Conservation (phyloP, 2,797 vertebrate genomes). For the Acanthiza pusilla region DNA sequence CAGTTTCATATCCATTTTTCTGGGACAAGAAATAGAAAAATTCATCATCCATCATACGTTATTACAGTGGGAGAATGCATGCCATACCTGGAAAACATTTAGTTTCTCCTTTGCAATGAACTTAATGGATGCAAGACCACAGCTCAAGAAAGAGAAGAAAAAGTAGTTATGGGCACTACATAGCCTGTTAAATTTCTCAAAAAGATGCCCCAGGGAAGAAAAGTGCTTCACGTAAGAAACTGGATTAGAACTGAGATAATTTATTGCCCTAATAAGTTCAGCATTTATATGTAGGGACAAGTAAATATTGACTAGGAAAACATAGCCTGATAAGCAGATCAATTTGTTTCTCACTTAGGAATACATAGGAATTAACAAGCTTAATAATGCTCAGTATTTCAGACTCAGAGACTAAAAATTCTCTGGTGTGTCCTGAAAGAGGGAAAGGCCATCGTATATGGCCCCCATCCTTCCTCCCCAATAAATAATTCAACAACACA, state of each 20-base stretch:
- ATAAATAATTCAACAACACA: neutral
- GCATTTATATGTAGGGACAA: neutral
- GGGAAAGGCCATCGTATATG: neutral
- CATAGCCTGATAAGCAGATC: neutral
- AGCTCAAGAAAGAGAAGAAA: neutral
- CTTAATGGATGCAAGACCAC: neutral
- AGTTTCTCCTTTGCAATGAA: neutral
- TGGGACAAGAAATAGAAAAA: neutral
- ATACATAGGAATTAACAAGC: neutral
- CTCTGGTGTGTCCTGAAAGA: neutral
- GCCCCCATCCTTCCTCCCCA: neutral
- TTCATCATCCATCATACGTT: neutral
- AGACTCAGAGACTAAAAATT: neutral
- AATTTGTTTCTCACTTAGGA: neutral
- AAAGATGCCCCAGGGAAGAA: neutral
- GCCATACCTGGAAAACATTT: neutral
- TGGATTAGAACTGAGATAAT: neutral
- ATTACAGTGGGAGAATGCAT: neutral
- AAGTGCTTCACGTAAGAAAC: neutral
- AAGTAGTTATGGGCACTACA: neutral
- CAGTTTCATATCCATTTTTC: neutral
- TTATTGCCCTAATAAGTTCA: slow-evolving; percentile 1
- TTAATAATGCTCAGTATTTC: neutral
- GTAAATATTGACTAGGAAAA: slow-evolving; percentile 32
- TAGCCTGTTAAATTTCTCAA: neutral